phyloP scores from a whole-genome alignment of 2,888 invertebrate genomes.

The Coleophora deauratella region DNA sequence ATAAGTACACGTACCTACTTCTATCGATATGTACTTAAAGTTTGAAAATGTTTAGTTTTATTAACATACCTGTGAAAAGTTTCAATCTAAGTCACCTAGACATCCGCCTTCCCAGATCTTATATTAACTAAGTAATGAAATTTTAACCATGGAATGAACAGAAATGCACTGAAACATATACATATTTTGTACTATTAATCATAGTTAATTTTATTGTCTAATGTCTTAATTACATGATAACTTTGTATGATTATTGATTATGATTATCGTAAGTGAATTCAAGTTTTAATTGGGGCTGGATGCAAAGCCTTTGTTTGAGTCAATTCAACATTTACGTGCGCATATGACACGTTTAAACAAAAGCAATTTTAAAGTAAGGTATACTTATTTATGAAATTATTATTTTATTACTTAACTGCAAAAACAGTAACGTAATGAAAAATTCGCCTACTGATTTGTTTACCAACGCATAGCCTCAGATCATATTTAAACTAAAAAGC shows the following conservation, averaged over 20 bases:
- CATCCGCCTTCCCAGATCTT: conserved; percentile 27
- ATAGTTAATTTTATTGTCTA: conserved; percentile 56
- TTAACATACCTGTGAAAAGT: conserved; percentile 7
- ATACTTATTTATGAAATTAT: conserved; percentile 11
- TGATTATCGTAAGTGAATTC: conserved; percentile 39
- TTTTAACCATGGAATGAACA: conserved; percentile 18
- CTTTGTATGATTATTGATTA: conserved; percentile 58
- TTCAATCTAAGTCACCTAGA: conserved; percentile 19
- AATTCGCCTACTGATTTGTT: conserved; percentile 29
- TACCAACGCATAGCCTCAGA: conserved; percentile 25
- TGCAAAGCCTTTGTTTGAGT: conserved; percentile 42
- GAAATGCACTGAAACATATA: conserved; percentile 48
- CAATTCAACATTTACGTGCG: conserved; percentile 53
- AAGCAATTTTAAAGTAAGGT: conserved; percentile 56
- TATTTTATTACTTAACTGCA: conserved; percentile 25
- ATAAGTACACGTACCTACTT: conserved; percentile 8
- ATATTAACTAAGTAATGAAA: conserved; percentile 17
- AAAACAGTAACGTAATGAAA: conserved; percentile 32
- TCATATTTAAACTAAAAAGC: conserved; percentile 16
- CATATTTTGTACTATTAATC: conserved; percentile 58
- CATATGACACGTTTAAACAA: conserved; percentile 41
- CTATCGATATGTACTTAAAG: too few relatives aligned
- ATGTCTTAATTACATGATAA: conserved; percentile 39
- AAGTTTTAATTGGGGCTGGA: conserved; percentile 24
- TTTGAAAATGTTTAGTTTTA: conserved; percentile 1